phyloP scores from a whole-genome alignment of 2,888 invertebrate genomes.

The Scaptodrosophila latifasciaeformis region DNA sequence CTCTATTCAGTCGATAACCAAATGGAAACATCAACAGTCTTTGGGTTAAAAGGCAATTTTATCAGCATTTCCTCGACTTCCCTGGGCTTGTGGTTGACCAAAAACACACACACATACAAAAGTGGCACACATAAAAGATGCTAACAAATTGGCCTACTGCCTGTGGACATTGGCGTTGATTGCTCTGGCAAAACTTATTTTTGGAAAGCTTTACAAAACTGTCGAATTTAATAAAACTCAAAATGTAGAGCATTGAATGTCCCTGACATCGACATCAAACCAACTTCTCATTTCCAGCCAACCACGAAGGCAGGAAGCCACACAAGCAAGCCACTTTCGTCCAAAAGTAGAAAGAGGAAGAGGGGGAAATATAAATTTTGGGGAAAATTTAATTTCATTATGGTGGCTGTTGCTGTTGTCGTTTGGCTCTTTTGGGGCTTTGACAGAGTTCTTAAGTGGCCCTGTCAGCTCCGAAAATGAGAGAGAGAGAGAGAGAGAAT shows the following conservation, averaged over 20 bases:
- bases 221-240: no score
- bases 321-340: no score
- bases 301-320: slow-evolving; percentile 10
- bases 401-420: neutral
- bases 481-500: no score
- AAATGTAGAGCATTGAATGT: slow-evolving; percentile 53
- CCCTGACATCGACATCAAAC: neutral
- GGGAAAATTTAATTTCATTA: slow-evolving; percentile 19
- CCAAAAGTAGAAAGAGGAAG: no score
- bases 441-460: no score
- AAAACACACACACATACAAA: neutral
- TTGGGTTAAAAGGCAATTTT: slow-evolving; percentile 8
- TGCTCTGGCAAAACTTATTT: neutral
- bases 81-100: neutral
- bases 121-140: slow-evolving; percentile 24
- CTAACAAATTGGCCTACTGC: no score
- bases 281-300: slow-evolving; percentile 1
- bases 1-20: slow-evolving; percentile 20
- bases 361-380: slow-evolving; percentile 7
- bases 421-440: neutral
- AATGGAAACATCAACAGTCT: slow-evolving; percentile 51
- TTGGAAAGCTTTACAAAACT: no score
- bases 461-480: neutral
- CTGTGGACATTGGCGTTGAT: slow-evolving; percentile 2
- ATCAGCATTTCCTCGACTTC: neutral